Percentiles rank a stretch among this genome's conserved stretches.
Conservation (phyloP, 64 coral and sea anemone species). For the Orbicella faveolata region DNA sequence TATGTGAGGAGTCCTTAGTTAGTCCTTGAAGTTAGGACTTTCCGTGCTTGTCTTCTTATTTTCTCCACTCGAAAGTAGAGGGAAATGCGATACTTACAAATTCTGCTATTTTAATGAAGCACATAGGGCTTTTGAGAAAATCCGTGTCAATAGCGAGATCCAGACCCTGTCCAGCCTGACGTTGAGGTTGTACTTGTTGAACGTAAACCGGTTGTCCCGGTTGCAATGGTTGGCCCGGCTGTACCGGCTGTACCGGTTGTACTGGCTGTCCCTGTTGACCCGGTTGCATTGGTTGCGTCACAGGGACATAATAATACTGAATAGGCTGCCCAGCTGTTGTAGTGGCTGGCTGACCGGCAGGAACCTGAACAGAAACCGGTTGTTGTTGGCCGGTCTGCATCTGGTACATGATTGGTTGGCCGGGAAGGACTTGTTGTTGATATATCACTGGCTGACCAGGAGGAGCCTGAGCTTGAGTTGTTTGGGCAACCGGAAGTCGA, state of each 20-base stretch:
- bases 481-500: not conserved
- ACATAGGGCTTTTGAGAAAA: constrained; percentile 8
- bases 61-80: too few species aligned
- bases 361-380: constrained; percentile 1
- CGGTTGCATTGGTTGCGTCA: not conserved
- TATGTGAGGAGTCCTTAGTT: not conserved
- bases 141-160: constrained; percentile 1
- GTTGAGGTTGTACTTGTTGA: constrained; percentile 1
- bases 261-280: not conserved
- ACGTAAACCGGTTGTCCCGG: not conserved
- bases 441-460: not conserved
- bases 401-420: not conserved
- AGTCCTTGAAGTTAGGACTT: not conserved
- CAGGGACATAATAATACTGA: constrained; percentile 28
- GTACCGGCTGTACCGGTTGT: not conserved
- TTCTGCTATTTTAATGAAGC: constrained; percentile 10
- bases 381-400: not conserved
- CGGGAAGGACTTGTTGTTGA: not conserved
- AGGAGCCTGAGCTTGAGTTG: not conserved
- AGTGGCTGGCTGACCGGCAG: constrained; percentile 4
- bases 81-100: constrained; percentile 4
- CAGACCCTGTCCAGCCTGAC: not conserved
- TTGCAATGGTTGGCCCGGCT: too few species aligned
- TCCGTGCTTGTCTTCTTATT: too few species aligned
- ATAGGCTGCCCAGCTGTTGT: constrained; percentile 23